These are phyloP conservation scores for Scaptomyza reducta DNA, from an alignment of 2,888 invertebrate species.

Conservation along the genomic window DNA sequence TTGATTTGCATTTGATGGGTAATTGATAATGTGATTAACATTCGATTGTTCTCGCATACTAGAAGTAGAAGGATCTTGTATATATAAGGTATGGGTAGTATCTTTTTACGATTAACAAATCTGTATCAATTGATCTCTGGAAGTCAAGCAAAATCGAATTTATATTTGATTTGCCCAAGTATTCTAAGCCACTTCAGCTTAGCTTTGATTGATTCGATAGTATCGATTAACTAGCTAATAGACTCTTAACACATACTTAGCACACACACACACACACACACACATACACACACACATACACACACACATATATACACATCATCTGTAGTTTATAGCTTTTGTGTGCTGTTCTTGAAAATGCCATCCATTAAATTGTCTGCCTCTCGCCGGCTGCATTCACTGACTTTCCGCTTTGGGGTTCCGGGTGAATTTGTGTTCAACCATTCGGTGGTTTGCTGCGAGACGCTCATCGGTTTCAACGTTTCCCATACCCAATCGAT, in stretches of 20 bases:
- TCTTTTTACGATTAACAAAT: not conserved
- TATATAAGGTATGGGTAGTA: too few species aligned
- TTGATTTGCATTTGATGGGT: slow-evolving; percentile 6
- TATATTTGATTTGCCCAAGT: not conserved
- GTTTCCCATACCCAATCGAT: slow-evolving; percentile 41
- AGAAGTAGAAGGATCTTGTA: too few species aligned
- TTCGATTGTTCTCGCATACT: not conserved
- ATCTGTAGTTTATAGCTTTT: slow-evolving; percentile 20
- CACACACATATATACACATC: not conserved
- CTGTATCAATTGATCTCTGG: not conserved
- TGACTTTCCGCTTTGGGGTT: slow-evolving; percentile 1
- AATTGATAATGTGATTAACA: not conserved
- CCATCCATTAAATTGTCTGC: slow-evolving; percentile 60
- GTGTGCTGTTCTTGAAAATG: slow-evolving; percentile 54
- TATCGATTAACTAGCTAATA: slow-evolving; percentile 6
- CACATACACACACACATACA: slow-evolving; percentile 9
- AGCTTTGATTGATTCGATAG: slow-evolving; percentile 7
- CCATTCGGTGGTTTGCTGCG: slow-evolving; percentile 14
- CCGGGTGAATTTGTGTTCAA: slow-evolving; percentile 21
- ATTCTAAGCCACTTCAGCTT: not conserved
- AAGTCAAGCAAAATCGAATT: not conserved
- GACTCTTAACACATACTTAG: not conserved
- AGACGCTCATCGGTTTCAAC: slow-evolving; percentile 38
- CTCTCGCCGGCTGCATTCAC: slow-evolving; percentile 30
- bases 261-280: slow-evolving; percentile 1